These are phyloP conservation scores for Montipora cactus DNA, from an alignment of 64 coral and sea anemone species.

Conservation along the genomic window DNA sequence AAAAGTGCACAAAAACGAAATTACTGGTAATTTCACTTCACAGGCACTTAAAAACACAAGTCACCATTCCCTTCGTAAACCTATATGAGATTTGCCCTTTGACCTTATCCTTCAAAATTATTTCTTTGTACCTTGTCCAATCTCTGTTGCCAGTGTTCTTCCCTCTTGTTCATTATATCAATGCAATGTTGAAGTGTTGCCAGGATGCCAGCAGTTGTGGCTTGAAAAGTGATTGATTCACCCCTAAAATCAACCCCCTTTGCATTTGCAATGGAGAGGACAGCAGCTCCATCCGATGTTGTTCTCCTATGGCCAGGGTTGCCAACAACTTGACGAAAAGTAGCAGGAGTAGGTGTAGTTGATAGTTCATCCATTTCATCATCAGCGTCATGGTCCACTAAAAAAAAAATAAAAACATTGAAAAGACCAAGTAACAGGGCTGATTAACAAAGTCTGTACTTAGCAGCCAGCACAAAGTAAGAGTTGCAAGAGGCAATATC, in stretches of 20 bases:
- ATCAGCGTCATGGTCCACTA: constrained; percentile 97
- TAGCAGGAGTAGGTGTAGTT: constrained; percentile 87
- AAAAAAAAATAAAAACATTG: neutral
- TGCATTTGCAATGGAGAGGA: constrained; percentile 69
- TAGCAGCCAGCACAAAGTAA: too few species aligned
- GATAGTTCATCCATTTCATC: constrained; percentile 99
- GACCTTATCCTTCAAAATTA: too few species aligned
- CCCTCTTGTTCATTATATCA: constrained; percentile 94
- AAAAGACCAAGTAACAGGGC: neutral
- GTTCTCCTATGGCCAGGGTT: constrained; percentile 48
- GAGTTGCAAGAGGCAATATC: too few species aligned
- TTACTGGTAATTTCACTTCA: too few species aligned
- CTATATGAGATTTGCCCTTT: too few species aligned
- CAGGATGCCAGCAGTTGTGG: constrained; percentile 91
- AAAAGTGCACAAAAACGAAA: too few species aligned
- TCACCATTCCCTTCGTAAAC: too few species aligned
- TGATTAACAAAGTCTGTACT: too few species aligned
- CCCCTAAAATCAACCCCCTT: constrained; percentile 95
- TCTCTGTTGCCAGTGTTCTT: constrained; percentile 95
- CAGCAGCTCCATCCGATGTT: constrained; percentile 41
- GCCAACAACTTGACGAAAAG: constrained; percentile 63
- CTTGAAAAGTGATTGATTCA: constrained; percentile 97
- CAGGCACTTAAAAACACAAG: too few species aligned
- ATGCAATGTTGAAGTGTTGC: constrained; percentile 94
- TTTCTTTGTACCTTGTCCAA: constrained; percentile 77